Conservation (phyloP, 2,797 vertebrate species). For the Gadopsis bispinosus region DNA sequence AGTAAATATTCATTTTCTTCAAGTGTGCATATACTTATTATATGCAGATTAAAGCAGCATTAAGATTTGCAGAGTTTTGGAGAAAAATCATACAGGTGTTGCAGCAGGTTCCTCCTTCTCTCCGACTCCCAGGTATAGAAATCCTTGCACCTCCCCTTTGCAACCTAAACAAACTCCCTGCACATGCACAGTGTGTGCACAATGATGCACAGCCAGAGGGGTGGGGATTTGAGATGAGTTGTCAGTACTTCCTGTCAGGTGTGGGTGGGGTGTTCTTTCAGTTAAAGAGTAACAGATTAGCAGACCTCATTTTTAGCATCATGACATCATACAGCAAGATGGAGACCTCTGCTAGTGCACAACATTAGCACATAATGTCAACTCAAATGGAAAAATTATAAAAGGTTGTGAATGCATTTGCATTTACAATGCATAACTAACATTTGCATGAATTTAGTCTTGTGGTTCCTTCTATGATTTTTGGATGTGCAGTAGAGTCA, state of each 20-base stretch:
- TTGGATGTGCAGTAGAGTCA: neutral
- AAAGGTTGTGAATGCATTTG: neutral
- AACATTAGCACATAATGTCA: neutral
- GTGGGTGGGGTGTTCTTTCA: slow-evolving; percentile 56
- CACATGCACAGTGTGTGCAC: slow-evolving; percentile 44
- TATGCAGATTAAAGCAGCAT: slow-evolving; percentile 18
- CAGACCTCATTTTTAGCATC: slow-evolving; percentile 53
- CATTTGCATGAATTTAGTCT: neutral
- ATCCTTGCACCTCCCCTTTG: slow-evolving; percentile 38
- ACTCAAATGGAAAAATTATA: neutral
- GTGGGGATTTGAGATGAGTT: slow-evolving; percentile 65
- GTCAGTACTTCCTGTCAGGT: slow-evolving; percentile 60
- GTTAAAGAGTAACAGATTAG: slow-evolving; percentile 70
- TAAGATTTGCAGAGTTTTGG: slow-evolving; percentile 11
- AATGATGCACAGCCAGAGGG: slow-evolving; percentile 33
- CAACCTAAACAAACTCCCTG: slow-evolving; percentile 39
- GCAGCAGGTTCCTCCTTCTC: slow-evolving; percentile 41
- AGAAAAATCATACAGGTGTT: slow-evolving; percentile 32
- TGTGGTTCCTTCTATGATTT: neutral
- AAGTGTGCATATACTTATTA: neutral
- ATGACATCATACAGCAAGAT: slow-evolving; percentile 47
- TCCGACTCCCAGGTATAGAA: slow-evolving; percentile 34
- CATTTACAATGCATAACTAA: neutral
- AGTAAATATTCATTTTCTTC: slow-evolving; percentile 15
- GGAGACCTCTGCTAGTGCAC: slow-evolving; percentile 14